Evolutionary conservation across 2,797 vertebrate species (phyloP).

Genomic region (Eidolon dupreanum): DNA sequence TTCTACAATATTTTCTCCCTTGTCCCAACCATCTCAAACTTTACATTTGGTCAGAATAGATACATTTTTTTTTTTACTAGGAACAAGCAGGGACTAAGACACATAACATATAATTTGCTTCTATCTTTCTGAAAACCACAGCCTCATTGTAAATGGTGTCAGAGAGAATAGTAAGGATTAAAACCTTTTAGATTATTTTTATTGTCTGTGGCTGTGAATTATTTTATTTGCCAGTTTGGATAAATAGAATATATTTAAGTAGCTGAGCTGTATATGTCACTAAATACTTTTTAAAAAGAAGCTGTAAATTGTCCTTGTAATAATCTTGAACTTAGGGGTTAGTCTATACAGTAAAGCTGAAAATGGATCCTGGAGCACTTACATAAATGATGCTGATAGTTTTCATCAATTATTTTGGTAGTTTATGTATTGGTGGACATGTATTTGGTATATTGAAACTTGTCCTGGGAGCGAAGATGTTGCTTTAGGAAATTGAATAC

Average conservation of each 20-base stretch:
- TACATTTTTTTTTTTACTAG: neutral
- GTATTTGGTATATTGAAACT: neutral
- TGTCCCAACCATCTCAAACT: neutral
- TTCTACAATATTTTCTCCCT: neutral
- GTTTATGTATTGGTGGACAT: neutral
- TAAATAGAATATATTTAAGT: neutral
- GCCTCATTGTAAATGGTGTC: neutral
- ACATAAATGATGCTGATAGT: neutral
- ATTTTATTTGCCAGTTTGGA: conserved; percentile 49
- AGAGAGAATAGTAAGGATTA: neutral
- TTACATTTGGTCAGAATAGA: neutral
- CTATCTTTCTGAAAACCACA: neutral
- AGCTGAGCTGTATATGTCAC: neutral
- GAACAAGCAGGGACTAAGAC: neutral
- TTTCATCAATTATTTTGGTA: conserved; percentile 6
- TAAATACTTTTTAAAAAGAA: conserved; percentile 13
- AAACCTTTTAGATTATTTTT: neutral
- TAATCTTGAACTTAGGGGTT: neutral
- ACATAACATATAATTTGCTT: neutral
- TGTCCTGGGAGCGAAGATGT: neutral
- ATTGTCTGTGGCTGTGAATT: neutral
- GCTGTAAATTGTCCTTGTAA: neutral
- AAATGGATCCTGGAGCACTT: neutral
- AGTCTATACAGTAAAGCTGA: neutral
- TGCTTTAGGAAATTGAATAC: neutral